phyloP scores from a whole-genome alignment of 2,888 invertebrate species.

The Heliconius hortense region DNA sequence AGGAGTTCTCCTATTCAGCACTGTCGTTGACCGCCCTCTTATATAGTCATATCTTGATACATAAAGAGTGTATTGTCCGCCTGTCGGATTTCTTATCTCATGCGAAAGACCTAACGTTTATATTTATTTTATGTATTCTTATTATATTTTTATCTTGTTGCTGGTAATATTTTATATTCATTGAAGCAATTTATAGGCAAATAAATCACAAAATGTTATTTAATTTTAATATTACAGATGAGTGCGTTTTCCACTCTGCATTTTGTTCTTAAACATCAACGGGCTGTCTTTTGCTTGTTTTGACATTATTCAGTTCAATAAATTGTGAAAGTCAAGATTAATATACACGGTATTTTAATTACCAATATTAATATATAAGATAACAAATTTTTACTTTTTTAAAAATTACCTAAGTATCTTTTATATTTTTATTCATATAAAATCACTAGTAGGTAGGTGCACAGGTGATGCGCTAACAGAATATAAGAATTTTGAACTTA shows the following conservation, averaged over 20 bases:
- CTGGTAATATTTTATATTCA: neutral
- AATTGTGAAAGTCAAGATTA: neutral
- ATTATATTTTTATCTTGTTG: constrained; percentile 29
- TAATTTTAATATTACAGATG: neutral
- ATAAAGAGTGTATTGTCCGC: constrained; percentile 62
- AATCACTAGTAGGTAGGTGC: neutral
- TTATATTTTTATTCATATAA: too few species aligned
- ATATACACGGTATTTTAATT: too few species aligned
- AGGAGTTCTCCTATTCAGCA: constrained; percentile 45
- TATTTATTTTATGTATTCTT: constrained; percentile 24
- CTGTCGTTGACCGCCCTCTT: constrained; percentile 44
- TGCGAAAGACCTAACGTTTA: constrained; percentile 63
- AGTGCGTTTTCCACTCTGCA: neutral
- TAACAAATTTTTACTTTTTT: too few species aligned
- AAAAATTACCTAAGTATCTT: too few species aligned
- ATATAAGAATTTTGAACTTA: neutral
- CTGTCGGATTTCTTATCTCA: constrained; percentile 54
- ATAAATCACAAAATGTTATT: neutral
- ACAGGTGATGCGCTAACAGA: too few species aligned
- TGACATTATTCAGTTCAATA: neutral
- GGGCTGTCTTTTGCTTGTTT: neutral
- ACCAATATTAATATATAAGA: too few species aligned
- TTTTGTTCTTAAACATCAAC: neutral
- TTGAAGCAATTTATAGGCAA: neutral
- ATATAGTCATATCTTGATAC: constrained; percentile 42